phyloP scores from a whole-genome alignment of 1,140 invertebrate species.

The Lasaia peninsularis region DNA sequence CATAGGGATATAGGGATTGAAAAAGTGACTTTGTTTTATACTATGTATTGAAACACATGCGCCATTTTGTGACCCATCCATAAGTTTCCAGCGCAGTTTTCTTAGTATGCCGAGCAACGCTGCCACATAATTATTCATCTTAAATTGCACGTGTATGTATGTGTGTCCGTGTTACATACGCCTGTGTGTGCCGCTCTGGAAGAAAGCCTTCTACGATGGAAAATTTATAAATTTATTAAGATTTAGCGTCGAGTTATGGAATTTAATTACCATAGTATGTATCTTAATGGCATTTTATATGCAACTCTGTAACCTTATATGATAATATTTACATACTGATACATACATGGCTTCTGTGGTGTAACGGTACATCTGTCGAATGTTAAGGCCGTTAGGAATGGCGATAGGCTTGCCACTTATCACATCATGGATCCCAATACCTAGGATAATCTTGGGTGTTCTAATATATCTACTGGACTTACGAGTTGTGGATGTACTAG shows the following conservation, averaged over 20 bases:
- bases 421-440: too few relatives aligned
- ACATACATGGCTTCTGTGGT: too few relatives aligned
- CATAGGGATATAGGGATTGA: too few relatives aligned
- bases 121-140: constrained; percentile 77
- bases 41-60: too few relatives aligned
- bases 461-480: too few relatives aligned
- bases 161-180: constrained; percentile 28
- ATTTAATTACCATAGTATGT: constrained; percentile 40
- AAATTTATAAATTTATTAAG: constrained; percentile 72
- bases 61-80: constrained; percentile 34
- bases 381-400: too few relatives aligned
- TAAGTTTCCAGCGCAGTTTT: constrained; percentile 26
- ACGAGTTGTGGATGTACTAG: too few relatives aligned
- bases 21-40: too few relatives aligned
- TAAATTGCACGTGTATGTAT: constrained; percentile 67
- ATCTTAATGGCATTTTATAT: constrained; percentile 8
- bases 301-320: background rate
- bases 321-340: background rate
- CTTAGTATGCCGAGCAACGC: constrained; percentile 51
- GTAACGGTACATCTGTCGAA: too few relatives aligned
- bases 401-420: too few relatives aligned
- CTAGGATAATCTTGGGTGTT: too few relatives aligned
- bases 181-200: constrained; percentile 44
- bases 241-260: constrained; percentile 38
- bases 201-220: constrained; percentile 57